Conservation (phyloP, 2,113 vertebrate genomes). For the Argyrosomus japonicus region DNA sequence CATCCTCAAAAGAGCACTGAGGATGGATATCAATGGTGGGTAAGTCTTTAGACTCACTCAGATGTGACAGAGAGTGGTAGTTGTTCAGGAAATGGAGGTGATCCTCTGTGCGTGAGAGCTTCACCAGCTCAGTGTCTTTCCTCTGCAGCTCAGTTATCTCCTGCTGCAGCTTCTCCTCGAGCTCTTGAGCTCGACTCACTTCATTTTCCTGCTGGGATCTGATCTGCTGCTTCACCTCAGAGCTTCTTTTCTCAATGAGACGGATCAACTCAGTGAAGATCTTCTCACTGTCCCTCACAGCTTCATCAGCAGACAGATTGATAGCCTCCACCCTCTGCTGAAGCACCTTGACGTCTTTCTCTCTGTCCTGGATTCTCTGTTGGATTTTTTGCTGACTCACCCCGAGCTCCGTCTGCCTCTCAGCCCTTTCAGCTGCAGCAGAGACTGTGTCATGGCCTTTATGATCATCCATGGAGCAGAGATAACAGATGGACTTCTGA, state of each 20-base stretch:
- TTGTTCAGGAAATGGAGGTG: constrained; percentile 33
- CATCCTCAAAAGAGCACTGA: neutral
- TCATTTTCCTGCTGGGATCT: neutral
- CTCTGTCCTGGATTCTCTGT: neutral
- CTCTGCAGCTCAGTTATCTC: constrained; percentile 31
- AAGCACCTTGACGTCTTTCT: neutral
- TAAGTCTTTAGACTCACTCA: neutral
- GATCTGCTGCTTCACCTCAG: constrained; percentile 19
- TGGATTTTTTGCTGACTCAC: neutral
- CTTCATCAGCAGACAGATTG: constrained; percentile 13
- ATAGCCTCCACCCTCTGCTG: neutral
- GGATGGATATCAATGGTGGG: neutral
- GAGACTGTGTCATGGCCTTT: constrained; percentile 22
- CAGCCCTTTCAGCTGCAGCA: neutral
- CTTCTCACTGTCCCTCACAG: constrained; percentile 2
- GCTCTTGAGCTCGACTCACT: neutral
- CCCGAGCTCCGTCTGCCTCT: fast-evolving
- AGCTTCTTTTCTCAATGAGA: constrained; percentile 6
- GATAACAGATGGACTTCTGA: constrained; percentile 16
- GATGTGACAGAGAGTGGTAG: neutral
- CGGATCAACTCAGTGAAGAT: neutral
- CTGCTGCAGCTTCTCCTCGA: constrained; percentile 16
- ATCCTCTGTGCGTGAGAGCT: constrained; percentile 8
- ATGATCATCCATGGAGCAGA: neutral
- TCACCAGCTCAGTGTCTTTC: constrained; percentile 13